Percentiles rank a stretch among this genome's conserved stretches.
These are phyloP conservation scores for Ascaphus truei DNA, from an alignment of 2,113 vertebrate genomes.

Conservation along the genomic window DNA sequence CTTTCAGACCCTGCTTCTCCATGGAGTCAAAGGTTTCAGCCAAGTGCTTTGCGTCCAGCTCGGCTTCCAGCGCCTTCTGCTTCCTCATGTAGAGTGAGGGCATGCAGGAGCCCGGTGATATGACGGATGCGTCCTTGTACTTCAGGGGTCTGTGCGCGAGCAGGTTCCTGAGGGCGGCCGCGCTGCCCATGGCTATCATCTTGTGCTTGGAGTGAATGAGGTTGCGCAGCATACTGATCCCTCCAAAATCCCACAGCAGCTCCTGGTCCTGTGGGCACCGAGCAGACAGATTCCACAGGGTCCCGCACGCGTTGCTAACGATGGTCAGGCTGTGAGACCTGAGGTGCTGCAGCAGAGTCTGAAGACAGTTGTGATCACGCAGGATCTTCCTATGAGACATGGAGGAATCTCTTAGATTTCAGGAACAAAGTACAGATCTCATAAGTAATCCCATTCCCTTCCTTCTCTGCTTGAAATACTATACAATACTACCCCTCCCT, in stretches of 20 bases:
- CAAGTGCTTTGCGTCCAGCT: constrained; percentile 86
- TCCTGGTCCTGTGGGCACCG: constrained; percentile 90
- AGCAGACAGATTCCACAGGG: constrained; percentile 94
- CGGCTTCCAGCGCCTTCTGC: constrained; percentile 91
- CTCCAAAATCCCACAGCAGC: constrained; percentile 93
- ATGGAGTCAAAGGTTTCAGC: constrained; percentile 86
- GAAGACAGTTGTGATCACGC: constrained; percentile 92
- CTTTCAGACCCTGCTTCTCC: constrained; percentile 82
- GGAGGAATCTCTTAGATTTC: too few species aligned
- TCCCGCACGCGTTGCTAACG: constrained; percentile 97
- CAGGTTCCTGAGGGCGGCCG: constrained; percentile 89
- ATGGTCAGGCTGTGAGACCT: constrained; percentile 97
- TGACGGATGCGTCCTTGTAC: constrained; percentile 80
- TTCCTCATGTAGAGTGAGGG: constrained; percentile 94
- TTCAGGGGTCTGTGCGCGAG: constrained; percentile 87
- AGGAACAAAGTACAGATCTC: too few species aligned
- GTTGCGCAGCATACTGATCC: constrained; percentile 93
- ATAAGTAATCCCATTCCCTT: too few species aligned
- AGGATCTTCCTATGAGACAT: constrained; percentile 77
- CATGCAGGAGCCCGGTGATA: constrained; percentile 87
- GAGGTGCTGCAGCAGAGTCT: constrained; percentile 92
- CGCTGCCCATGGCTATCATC: constrained; percentile 98
- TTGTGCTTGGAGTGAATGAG: constrained; percentile 98
- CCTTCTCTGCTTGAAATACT: too few species aligned
- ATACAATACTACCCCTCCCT: too few species aligned